Conservation (phyloP, 2,888 invertebrate genomes). For the Melanostoma mellinum region DNA sequence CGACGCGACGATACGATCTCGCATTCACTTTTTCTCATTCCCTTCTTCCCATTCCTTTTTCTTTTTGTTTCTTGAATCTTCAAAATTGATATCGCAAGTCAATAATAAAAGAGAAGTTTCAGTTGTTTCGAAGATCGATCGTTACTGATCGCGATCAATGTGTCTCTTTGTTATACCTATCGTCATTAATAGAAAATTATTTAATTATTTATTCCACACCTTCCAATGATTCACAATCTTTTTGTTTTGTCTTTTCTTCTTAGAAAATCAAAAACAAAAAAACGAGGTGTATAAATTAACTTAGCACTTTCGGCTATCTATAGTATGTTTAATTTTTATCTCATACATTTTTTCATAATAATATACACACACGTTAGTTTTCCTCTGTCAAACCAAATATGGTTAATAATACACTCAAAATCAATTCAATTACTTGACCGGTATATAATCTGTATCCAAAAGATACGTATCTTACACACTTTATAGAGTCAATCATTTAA, state of each 20-base stretch:
- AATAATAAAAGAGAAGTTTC: not conserved
- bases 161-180: slow-evolving; percentile 6
- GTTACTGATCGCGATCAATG: slow-evolving; percentile 28
- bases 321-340: slow-evolving; percentile 5
- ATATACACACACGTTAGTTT: no score
- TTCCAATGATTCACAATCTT: slow-evolving; percentile 3
- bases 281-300: not conserved
- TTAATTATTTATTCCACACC: slow-evolving; percentile 50
- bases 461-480: slow-evolving; percentile 59
- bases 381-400: slow-evolving; percentile 29
- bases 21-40: slow-evolving; percentile 31
- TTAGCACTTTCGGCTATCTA: not conserved
- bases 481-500: slow-evolving; percentile 64
- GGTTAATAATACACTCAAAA: slow-evolving; percentile 57
- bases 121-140: slow-evolving; percentile 29
- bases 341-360: not conserved
- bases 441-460: slow-evolving; percentile 36
- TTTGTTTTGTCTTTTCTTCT: not conserved
- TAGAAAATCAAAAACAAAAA: no score
- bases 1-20: slow-evolving; percentile 40
- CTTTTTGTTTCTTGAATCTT: not conserved
- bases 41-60: slow-evolving; percentile 21
- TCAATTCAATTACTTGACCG: slow-evolving; percentile 42
- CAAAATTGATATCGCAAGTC: slow-evolving; percentile 12
- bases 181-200: slow-evolving; percentile 31